Evolutionary conservation across 2,888 invertebrate genomes (phyloP).

Genomic region (Tupiocoris notatus): DNA sequence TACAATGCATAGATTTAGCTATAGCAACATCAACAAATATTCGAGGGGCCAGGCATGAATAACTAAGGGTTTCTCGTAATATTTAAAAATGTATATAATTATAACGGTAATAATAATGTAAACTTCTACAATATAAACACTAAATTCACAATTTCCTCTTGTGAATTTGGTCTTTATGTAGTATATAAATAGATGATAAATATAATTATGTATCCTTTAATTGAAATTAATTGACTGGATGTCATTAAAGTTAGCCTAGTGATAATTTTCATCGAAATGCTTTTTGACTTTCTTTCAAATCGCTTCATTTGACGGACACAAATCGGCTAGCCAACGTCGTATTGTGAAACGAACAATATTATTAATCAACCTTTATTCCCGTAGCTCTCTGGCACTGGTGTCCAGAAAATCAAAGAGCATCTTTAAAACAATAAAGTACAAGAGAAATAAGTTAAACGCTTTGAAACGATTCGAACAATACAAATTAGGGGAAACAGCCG

Average conservation of each 20-base stretch:
- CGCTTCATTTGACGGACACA: background rate
- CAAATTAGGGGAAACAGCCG: background rate
- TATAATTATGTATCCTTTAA: conserved; percentile 40
- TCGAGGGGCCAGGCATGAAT: conserved; percentile 24
- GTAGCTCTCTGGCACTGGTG: background rate
- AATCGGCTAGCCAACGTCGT: background rate
- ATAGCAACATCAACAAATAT: conserved; percentile 28
- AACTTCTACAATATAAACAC: conserved; percentile 35
- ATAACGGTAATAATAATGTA: conserved; percentile 32
- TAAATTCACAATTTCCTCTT: conserved; percentile 38
- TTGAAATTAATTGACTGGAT: conserved; percentile 41
- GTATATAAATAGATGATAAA: conserved; percentile 45
- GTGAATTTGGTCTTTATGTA: conserved; percentile 46
- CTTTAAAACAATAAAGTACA: background rate
- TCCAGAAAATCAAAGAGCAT: background rate
- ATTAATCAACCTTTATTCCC: too few species aligned
- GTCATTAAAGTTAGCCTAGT: conserved; percentile 37
- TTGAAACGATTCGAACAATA: background rate
- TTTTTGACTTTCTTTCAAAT: conserved; percentile 15
- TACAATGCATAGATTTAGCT: background rate
- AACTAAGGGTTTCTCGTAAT: conserved; percentile 26
- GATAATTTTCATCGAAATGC: conserved; percentile 33
- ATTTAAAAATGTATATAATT: background rate
- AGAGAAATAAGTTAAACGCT: background rate
- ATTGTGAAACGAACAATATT: too few species aligned